These are phyloP conservation scores for Halichoerus grypus DNA, from an alignment of 2,113 vertebrate genomes.

Conservation along the genomic window DNA sequence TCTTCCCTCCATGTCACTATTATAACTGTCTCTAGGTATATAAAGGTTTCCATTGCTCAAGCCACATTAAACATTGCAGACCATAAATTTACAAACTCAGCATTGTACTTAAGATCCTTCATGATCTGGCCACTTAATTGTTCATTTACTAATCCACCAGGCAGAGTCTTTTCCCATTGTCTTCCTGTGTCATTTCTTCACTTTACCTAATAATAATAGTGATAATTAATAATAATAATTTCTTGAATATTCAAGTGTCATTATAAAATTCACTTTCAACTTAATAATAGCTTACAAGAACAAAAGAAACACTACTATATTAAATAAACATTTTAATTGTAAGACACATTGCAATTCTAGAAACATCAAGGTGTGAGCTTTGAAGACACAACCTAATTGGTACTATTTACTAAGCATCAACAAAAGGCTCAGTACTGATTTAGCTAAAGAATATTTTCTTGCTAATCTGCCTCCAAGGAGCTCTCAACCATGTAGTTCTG, in stretches of 20 bases:
- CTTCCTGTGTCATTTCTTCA: constrained; percentile 8
- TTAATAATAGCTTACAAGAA: constrained; percentile 22
- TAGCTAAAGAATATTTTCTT: background rate
- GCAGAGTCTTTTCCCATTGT: background rate
- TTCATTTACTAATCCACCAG: background rate
- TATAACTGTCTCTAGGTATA: background rate
- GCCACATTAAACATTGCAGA: background rate
- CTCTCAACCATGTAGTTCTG: background rate
- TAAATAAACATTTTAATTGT: constrained; percentile 17
- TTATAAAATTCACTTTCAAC: background rate
- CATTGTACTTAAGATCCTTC: background rate
- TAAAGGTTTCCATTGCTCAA: background rate
- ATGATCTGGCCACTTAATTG: background rate
- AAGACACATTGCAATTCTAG: background rate
- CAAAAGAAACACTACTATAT: background rate
- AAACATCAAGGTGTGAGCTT: background rate
- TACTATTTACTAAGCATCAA: background rate
- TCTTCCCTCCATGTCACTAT: background rate
- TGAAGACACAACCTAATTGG: background rate
- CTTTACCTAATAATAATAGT: background rate
- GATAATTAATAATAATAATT: background rate
- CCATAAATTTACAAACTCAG: background rate
- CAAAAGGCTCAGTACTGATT: background rate
- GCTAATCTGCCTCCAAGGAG: background rate
- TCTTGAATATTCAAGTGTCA: background rate